These are phyloP conservation scores for Mimumesa dahlbomi DNA, from an alignment of 2,888 invertebrate species.

Conservation along the genomic window DNA sequence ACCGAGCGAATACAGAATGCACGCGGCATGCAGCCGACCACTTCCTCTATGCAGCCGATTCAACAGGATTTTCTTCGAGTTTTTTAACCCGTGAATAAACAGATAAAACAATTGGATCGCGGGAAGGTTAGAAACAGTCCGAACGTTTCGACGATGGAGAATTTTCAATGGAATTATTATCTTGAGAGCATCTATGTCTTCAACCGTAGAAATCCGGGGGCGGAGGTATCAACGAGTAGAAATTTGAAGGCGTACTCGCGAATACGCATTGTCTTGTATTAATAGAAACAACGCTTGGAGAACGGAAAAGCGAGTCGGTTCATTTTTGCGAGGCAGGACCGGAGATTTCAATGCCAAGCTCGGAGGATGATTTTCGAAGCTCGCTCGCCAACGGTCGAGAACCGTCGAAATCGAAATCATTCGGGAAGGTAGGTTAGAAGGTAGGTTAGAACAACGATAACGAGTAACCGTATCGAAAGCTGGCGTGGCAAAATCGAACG, in stretches of 20 bases:
- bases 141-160: too few relatives aligned
- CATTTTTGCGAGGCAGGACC: constrained; percentile 7
- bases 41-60: too few relatives aligned
- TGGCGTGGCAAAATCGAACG: constrained; percentile 2
- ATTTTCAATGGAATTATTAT: too few relatives aligned
- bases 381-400: background rate
- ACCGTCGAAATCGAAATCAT: too few relatives aligned
- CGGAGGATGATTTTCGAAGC: background rate
- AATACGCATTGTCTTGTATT: background rate
- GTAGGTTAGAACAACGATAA: background rate
- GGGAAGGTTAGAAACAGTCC: too few relatives aligned
- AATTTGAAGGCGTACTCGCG: background rate
- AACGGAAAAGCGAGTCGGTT: background rate
- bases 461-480: background rate
- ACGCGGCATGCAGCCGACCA: constrained; percentile 8
- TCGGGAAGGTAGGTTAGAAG: too few relatives aligned
- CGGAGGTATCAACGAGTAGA: too few relatives aligned
- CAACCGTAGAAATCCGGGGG: too few relatives aligned
- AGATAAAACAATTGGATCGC: too few relatives aligned
- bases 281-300: background rate
- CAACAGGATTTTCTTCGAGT: too few relatives aligned
- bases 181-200: too few relatives aligned
- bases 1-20: constrained; percentile 25
- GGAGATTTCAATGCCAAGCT: constrained; percentile 42
- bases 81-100: too few relatives aligned